Base-by-base conservation (phyloP, 2,113 vertebrate genomes). In the Mastomys coucha region DNA sequence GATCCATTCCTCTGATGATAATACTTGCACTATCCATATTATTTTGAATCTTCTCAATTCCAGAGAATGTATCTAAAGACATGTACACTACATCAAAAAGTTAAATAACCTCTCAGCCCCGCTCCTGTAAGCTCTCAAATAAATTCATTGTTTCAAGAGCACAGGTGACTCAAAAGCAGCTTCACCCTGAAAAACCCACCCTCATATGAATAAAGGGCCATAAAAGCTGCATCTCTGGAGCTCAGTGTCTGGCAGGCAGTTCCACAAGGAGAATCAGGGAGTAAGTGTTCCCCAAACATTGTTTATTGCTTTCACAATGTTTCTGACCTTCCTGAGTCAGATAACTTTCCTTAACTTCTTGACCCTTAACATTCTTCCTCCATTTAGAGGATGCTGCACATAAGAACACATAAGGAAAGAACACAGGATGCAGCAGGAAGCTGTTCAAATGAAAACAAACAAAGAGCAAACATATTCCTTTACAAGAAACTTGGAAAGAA, bases 371-470 rank as follows among this genome's bases (percentile, higher is more conserved):
- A 51, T 20, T 45, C 20, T 87, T 5, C 85, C 20, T 70, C 45
- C 31, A 70, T 26, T 88, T 12, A 88, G 65, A 88, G 45, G 45
- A 88, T 51, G 7, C 31, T 26, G 3, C 45, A 70, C 33, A 90
- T 3, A 91, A 70, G 51, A 82, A 67, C 56, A 95, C 86, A 75
- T 51, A 88, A 85, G 16, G 65, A 90, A 95, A 72, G 73, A 94
- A 92, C 28, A 92, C 39, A 73, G 65, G 53, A 49, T 58, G 36
- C 70, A 92, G 33, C 78, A 94, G 76, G 9, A 91, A 88, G 60
- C 31, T 36, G 75, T n/a, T 49, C 58, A 87, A 24, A 91, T 58
- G 33, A 94, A 95, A 24, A 60, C 3, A 88, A 51, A 90, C 36
- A 86, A 90, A 87, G 26, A 96, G 5, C 4, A 86, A 73, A 60